Evolutionary conservation across 2,888 invertebrate species (phyloP).

Genomic region (Archaeoteleia sp.): DNA sequence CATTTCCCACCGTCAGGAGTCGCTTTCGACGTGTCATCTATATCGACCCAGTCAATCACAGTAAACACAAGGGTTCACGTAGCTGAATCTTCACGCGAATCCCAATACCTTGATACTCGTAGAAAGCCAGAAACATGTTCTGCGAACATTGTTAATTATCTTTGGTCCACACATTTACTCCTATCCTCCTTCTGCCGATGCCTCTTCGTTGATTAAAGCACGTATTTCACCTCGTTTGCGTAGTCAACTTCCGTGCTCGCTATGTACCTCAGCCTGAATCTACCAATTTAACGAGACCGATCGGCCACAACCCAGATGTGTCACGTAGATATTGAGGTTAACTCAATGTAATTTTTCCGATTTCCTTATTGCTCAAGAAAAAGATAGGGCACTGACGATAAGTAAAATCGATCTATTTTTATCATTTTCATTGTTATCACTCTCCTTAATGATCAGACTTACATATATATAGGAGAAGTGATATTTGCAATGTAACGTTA

Average conservation of each 20-base stretch:
- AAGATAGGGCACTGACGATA: too few species aligned
- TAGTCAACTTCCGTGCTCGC: conserved; percentile 31
- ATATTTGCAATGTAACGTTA: too few species aligned
- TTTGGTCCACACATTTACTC: conserved; percentile 34
- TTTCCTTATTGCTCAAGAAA: conserved; percentile 10
- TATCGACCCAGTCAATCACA: conserved; percentile 48
- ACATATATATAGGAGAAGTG: too few species aligned
- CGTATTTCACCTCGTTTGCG: conserved; percentile 54
- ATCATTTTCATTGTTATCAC: too few species aligned
- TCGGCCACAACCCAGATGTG: conserved; percentile 44
- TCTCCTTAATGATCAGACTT: too few species aligned
- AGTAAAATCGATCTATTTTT: too few species aligned
- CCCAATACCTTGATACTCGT: conserved; percentile 11
- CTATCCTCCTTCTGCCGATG: conserved; percentile 22
- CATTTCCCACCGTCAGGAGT: too few species aligned
- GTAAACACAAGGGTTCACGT: conserved; percentile 40
- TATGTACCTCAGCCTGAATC: conserved; percentile 27
- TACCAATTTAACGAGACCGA: conserved; percentile 46
- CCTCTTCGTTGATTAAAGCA: conserved; percentile 58
- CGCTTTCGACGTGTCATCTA: too few species aligned
- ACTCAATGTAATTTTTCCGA: conserved; percentile 28
- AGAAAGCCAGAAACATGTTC: conserved; percentile 46
- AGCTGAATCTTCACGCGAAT: conserved; percentile 42
- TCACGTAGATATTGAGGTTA: conserved; percentile 52
- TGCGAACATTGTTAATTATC: conserved; percentile 49